Evolutionary conservation across 1,140 invertebrate genomes (phyloP).

Genomic region (Euura lappo): DNA sequence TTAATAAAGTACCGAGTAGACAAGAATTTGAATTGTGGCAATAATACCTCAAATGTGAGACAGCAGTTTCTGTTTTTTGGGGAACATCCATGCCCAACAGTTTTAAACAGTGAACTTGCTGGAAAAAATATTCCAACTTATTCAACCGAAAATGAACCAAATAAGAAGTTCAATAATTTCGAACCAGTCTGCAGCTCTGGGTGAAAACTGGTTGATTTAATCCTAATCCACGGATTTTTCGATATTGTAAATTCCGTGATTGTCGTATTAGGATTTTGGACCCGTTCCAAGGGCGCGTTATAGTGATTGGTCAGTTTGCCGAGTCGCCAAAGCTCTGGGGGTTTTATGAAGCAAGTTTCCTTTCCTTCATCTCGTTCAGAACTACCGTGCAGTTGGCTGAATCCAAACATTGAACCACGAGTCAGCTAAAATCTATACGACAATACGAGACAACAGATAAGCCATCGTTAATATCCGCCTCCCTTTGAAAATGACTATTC

Average conservation of each 20-base stretch:
- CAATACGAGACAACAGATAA: background rate
- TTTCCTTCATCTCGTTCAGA: background rate
- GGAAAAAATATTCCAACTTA: too few relatives aligned
- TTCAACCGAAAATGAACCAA: too few relatives aligned
- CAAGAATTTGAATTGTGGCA: too few relatives aligned
- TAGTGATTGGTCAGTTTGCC: background rate
- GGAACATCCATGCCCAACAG: too few relatives aligned
- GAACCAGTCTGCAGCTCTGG: too few relatives aligned
- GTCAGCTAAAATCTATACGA: slow-evolving; percentile 2
- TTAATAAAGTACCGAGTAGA: too few relatives aligned
- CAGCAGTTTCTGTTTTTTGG: too few relatives aligned
- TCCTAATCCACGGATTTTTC: background rate
- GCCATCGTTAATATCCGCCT: background rate
- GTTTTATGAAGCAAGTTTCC: background rate
- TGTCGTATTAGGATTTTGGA: background rate
- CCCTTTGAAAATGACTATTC: background rate
- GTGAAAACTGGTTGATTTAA: background rate
- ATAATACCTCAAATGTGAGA: too few relatives aligned
- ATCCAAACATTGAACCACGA: background rate
- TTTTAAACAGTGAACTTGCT: too few relatives aligned
- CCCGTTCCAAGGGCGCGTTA: background rate
- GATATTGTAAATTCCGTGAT: background rate
- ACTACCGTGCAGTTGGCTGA: background rate
- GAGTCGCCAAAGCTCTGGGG: background rate
- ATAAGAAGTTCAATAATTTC: too few relatives aligned